A percentile compares a stretch with the other conserved stretches of the same genome.
Evolutionary conservation across 2,797 vertebrate species (phyloP).

Genomic region (Helicolenus hilgendorfi): DNA sequence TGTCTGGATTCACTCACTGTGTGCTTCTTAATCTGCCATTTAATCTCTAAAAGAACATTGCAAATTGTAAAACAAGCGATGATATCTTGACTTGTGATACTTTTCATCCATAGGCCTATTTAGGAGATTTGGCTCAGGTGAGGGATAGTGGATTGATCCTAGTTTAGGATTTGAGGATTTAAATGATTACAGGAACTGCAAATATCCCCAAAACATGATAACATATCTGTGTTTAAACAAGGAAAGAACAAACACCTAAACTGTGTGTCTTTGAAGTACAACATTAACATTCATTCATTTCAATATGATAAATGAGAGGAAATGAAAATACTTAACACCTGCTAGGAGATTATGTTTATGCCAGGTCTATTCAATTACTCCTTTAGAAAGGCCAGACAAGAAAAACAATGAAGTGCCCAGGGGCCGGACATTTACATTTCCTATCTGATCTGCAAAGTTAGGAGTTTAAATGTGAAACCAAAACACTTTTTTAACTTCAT

Average conservation of each 20-base stretch:
- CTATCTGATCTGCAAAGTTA: no score
- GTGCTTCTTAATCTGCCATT: slow-evolving; percentile 4
- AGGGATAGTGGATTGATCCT: neutral
- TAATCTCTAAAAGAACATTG: neutral
- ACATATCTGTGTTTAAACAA: neutral
- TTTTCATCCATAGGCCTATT: neutral
- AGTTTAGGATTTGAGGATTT: neutral
- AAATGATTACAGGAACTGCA: neutral
- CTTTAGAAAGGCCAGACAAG: no score
- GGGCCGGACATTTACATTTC: no score
- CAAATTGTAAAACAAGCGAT: neutral
- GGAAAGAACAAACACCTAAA: neutral
- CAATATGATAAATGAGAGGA: neutral
- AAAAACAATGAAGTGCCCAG: no score
- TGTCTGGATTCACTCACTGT: neutral
- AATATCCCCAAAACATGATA: neutral
- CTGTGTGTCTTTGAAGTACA: neutral
- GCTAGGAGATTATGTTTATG: no score
- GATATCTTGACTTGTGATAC: neutral
- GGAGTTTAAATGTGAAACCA: no score
- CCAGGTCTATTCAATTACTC: no score
- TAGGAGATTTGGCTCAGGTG: neutral
- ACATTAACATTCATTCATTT: neutral
- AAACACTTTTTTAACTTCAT: no score
- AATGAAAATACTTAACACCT: neutral